Percentiles rank a stretch among this genome's conserved stretches.
These are phyloP conservation scores for Cyphomyrus plagiostoma DNA, from an alignment of 2,113 vertebrate species.

Conservation along the genomic window DNA sequence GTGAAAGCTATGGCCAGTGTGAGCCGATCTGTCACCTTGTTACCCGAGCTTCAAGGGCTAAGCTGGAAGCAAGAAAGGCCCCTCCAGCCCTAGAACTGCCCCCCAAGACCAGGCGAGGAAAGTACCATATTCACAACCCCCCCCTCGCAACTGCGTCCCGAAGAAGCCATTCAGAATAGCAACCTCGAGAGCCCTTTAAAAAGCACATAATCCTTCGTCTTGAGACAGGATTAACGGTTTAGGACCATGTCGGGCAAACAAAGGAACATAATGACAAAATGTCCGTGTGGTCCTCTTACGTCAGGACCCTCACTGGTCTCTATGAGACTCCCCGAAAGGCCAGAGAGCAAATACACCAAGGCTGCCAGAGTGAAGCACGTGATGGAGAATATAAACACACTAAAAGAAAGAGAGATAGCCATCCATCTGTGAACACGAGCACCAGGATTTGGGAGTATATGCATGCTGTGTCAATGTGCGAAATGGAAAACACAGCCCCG, in stretches of 20 bases:
- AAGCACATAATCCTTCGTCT: not conserved
- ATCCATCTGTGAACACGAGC: not conserved
- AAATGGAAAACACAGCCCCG: not conserved
- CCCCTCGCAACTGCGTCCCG: too few relatives aligned
- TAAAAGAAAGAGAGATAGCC: not conserved
- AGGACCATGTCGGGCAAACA: not conserved
- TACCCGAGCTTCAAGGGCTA: not conserved
- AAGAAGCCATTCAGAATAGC: not conserved
- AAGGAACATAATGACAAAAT: not conserved
- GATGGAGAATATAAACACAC: not conserved
- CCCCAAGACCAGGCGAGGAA: not conserved
- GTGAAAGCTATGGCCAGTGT: not conserved
- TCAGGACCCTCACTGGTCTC: not conserved
- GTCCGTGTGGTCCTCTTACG: not conserved
- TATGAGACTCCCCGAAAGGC: not conserved
- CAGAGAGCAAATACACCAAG: not conserved
- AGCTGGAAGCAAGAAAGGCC: not conserved
- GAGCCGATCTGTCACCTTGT: constrained; percentile 7
- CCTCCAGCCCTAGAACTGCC: not conserved
- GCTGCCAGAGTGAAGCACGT: not conserved
- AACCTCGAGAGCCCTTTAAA: not conserved
- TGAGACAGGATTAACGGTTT: not conserved
- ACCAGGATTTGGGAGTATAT: not conserved
- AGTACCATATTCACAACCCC: not conserved
- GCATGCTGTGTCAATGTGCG: not conserved